Base-by-base conservation (phyloP, 2,797 vertebrate genomes). In the Sebastes trivittatus region DNA sequence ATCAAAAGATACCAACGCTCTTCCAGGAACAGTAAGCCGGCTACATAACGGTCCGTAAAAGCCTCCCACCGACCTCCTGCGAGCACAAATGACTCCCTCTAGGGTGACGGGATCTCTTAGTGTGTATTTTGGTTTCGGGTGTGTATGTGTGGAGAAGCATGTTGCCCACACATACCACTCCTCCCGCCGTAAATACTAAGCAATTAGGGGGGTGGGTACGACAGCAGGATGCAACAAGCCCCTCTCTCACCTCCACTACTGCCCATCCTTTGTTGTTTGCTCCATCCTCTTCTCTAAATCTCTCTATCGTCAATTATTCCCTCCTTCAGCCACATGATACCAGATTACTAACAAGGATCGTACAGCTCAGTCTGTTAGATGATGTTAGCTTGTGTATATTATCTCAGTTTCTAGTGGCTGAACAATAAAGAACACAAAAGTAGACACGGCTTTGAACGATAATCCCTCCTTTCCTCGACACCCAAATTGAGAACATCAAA, bases 1-100 rank as follows among this genome's bases (percentile, higher is more conserved):
- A 95, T 96, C 93, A 95, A 89, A 82, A 91, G 91, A 94, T 92
- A 93, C 85, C 87, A 72, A 86, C 72, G 84, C 92, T 93, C 84
- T 95, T 94, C 93, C 94, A 92, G 94, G 92, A 95, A 95, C 60
- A 87, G 86, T 23, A 84, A 88, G 82, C 87, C 74, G 80, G 84
- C 85, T 91, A 66, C 80, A 87, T 84, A 92, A 83, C 87, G 75
- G 91, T 78, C 85, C 74, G 87, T 95, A 93, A 95, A 94, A 95
- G 95, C 94, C 90, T 94, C 89, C 73, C 66, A 71, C 91, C 55
- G 79, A 88, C 85, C 86, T 87, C 86, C 88, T 63, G 79, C 88
- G 60, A 78, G 85, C 90, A 88, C 61, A 93, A 91, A 95, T 92
- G 89, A 94, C 88, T 95, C 94, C 90, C 93, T 84, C 72, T 75